Evolutionary conservation across 2,888 invertebrate species (phyloP).

Genomic region (Tachina lurida): DNA sequence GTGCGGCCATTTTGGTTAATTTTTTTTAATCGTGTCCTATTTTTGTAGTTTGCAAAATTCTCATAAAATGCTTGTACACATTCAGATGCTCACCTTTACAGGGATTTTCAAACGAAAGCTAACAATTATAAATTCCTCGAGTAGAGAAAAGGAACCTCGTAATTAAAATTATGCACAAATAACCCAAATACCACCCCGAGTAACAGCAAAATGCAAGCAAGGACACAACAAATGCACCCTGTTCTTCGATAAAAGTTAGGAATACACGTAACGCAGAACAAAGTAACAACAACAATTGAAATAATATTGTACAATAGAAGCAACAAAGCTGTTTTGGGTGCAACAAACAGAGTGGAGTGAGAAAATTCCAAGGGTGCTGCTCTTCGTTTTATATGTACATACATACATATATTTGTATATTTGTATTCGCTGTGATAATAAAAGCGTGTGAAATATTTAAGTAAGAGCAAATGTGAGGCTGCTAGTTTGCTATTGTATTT

Average conservation of each 20-base stretch:
- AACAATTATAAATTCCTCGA: conserved; percentile 54
- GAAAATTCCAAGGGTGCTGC: conserved; percentile 40
- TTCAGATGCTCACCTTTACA: conserved; percentile 28
- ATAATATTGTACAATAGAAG: background rate
- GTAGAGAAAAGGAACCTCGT: background rate
- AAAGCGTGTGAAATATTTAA: conserved; percentile 57
- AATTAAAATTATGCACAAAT: conserved; percentile 62
- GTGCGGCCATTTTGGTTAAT: conserved; percentile 7
- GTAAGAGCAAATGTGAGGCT: conserved; percentile 1
- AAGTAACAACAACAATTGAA: conserved; percentile 17
- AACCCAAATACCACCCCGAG: conserved; percentile 40
- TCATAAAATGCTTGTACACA: conserved; percentile 18
- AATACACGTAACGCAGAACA: background rate
- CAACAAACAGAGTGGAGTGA: conserved; percentile 25
- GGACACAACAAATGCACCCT: conserved; percentile 55
- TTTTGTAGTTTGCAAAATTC: conserved; percentile 43
- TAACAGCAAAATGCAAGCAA: conserved; percentile 33
- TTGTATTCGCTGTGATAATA: conserved; percentile 1
- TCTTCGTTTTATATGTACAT: background rate
- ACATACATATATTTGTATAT: background rate
- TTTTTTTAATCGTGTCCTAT: background rate
- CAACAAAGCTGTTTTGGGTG: conserved; percentile 30
- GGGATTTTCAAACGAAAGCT: conserved; percentile 10
- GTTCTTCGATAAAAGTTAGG: background rate
- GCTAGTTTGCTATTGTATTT: background rate